Evolutionary conservation across 1,140 invertebrate species (phyloP), one percentile per base, ranked within the genome.

Genomic region (Geopemphigus sp.): DNA sequence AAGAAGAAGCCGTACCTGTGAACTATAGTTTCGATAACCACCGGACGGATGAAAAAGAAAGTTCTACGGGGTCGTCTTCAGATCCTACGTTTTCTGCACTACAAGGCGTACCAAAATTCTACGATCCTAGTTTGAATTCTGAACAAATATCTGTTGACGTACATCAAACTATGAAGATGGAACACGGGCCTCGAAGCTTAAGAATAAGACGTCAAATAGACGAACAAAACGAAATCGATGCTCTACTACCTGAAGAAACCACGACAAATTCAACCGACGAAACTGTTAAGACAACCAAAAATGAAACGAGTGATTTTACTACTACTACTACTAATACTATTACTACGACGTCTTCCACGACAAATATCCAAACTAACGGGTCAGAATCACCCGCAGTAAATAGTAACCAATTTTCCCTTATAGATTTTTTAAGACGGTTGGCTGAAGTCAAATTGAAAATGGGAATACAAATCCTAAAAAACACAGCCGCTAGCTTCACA

Each of bases 361-460:
- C 84, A 24, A 53, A 54, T 26, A 6, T 78, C 78, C 47, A 83
- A 17, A 81, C 80, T 8, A 74, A 50, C n/a, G 26, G 50, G n/a
- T 61, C 66, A 5, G 22, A 68, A 39, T 53, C 45, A 10, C 47
- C 68, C 53, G 15, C 63, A 12, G 14, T 26, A 2, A 22, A 54
- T 17, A 39, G 61, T 17, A 14, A 80, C 78, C 50, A 83, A 50
- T 87, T 86, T 50, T 85, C 85, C 26, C 83, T 88, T 53, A 83
- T 88, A 12, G 84, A 83, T 15, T 84, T 88, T 78, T 83, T 88
- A 47, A 86, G 85, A 82, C 86, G 85, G 74, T 82, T 88, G 32
- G 87, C 86, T 0, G 86, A 88, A 83, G 83, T 88, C 32, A 89
- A 89, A 83, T 82, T 89, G 14, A 83, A 85, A 81, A 80, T 89